Evolutionary conservation across 2,113 vertebrate genomes (phyloP).

Genomic region (Notarius lentiginosus): DNA sequence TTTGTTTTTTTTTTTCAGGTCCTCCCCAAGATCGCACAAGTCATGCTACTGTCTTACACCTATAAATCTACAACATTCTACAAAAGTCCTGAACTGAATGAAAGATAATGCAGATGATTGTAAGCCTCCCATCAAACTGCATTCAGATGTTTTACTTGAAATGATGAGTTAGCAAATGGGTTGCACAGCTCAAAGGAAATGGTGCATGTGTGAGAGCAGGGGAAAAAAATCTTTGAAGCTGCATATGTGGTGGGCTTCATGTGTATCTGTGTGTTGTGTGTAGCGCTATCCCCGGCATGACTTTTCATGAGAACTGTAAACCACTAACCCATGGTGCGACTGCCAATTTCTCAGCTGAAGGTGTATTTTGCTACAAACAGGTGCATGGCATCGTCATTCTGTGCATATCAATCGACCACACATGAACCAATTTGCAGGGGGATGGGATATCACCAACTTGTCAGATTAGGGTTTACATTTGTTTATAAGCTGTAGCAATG

Average conservation of each 20-base stretch:
- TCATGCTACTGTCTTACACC: background rate
- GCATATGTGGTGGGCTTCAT: conserved; percentile 43
- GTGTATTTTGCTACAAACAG: conserved; percentile 46
- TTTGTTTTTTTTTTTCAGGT: background rate
- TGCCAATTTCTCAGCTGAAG: conserved; percentile 36
- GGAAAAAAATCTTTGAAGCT: conserved; percentile 48
- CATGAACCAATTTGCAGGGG: conserved; percentile 14
- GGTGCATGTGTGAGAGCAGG: conserved; percentile 33
- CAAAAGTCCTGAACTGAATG: background rate
- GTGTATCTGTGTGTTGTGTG: conserved; percentile 16
- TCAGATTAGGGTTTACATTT: conserved; percentile 5
- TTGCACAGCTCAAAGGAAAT: conserved; percentile 49
- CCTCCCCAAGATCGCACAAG: conserved; percentile 9
- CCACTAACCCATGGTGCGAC: conserved; percentile 36
- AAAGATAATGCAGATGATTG: background rate
- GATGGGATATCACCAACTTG: background rate
- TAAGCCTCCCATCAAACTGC: background rate
- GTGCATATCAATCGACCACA: conserved; percentile 35
- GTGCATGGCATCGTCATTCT: conserved; percentile 47
- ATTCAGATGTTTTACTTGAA: background rate
- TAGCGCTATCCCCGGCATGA: conserved; percentile 25
- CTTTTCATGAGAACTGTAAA: conserved; percentile 54
- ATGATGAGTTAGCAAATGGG: conserved; percentile 45
- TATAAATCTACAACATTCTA: background rate
- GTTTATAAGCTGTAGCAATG: background rate